These are phyloP conservation scores for Reticulitermes speratus DNA, from an alignment of 1,140 invertebrate genomes.

Conservation along the genomic window DNA sequence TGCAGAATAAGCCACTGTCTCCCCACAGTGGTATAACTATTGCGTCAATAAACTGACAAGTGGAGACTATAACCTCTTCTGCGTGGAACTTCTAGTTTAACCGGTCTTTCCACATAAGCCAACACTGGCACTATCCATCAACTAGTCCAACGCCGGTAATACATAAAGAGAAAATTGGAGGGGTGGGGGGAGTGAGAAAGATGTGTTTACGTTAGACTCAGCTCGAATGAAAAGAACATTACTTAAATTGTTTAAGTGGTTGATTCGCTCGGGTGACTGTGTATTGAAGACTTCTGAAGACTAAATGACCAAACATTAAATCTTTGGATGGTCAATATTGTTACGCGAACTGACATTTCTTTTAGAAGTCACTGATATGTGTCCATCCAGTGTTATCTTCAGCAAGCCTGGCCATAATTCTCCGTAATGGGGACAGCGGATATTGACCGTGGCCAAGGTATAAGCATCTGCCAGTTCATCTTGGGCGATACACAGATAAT, in stretches of 20 bases:
- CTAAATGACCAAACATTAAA: neutral
- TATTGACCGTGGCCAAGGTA: neutral
- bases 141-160: too few species aligned
- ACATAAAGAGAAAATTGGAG: too few species aligned
- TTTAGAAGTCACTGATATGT: neutral
- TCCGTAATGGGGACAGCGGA: neutral
- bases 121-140: too few species aligned
- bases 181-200: too few species aligned
- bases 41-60: too few species aligned
- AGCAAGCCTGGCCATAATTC: neutral
- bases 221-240: too few species aligned
- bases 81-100: too few species aligned
- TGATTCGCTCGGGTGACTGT: neutral
- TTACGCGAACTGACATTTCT: neutral
- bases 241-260: neutral
- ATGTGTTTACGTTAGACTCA: too few species aligned
- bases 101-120: too few species aligned
- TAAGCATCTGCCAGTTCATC: neutral
- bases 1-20: too few species aligned
- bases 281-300: neutral
- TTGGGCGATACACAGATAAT: neutral
- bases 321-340: conserved; percentile 12
- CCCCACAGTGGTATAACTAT: too few species aligned
- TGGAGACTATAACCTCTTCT: too few species aligned
- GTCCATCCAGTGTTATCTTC: neutral